These are phyloP conservation scores for Hylyphantes graminicola DNA, from an alignment of 1,140 invertebrate species.

Conservation along the genomic window DNA sequence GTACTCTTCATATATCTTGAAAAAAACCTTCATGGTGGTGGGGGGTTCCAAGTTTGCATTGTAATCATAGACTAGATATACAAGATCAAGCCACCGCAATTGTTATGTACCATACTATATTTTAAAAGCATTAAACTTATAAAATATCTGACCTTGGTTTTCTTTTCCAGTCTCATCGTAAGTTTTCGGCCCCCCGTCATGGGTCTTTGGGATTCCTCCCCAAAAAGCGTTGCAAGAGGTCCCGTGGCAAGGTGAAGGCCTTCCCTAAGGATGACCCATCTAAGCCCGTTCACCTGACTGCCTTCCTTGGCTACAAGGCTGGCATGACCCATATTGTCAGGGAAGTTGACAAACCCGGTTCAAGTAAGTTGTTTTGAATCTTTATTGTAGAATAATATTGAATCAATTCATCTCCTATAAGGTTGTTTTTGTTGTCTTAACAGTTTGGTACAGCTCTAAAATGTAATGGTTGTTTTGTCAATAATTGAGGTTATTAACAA, in stretches of 20 bases:
- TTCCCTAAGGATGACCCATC: conserved; percentile 98
- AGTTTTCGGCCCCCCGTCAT: conserved; percentile 99
- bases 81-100: background rate
- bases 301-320: conserved; percentile 98
- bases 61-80: no score
- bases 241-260: conserved; percentile 99
- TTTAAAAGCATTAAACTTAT: background rate
- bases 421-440: no score
- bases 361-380: conserved; percentile 82
- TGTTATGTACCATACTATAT: background rate
- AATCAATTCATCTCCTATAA: no score
- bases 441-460: no score
- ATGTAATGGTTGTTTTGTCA: no score
- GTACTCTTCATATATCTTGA: no score
- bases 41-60: no score
- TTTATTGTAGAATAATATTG: no score
- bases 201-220: conserved; percentile 99
- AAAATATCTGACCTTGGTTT: background rate
- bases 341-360: conserved; percentile 98
- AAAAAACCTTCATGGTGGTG: no score
- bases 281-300: conserved; percentile 97
- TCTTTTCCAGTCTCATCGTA: conserved; percentile 91
- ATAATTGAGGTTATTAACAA: no score
- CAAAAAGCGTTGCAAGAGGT: conserved; percentile 93
- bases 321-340: conserved; percentile 99